These are phyloP conservation scores for Cranoglanis bouderius DNA, from an alignment of 2,113 vertebrate genomes.

Conservation along the genomic window DNA sequence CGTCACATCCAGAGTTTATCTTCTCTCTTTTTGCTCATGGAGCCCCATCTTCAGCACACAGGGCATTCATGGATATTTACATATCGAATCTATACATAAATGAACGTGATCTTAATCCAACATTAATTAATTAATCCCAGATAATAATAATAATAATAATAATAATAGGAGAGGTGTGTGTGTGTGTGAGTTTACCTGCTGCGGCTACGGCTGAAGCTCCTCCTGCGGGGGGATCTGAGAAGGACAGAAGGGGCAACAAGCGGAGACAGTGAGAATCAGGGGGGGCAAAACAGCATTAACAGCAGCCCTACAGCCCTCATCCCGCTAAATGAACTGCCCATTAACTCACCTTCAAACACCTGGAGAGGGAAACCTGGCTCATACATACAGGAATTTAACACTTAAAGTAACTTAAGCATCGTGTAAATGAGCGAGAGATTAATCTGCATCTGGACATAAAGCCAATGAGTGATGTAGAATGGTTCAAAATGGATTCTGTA, in stretches of 20 bases:
- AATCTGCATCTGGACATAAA: slow-evolving; percentile 18
- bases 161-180: background rate
- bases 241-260: slow-evolving; percentile 42
- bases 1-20: too few relatives aligned
- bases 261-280: slow-evolving; percentile 23
- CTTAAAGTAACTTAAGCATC: background rate
- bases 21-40: too few relatives aligned
- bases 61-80: too few relatives aligned
- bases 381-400: background rate
- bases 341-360: slow-evolving; percentile 28
- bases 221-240: slow-evolving; percentile 94
- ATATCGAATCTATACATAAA: background rate
- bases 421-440: background rate
- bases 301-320: slow-evolving; percentile 31
- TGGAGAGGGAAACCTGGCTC: background rate
- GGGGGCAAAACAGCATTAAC: slow-evolving; percentile 18
- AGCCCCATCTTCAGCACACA: too few relatives aligned
- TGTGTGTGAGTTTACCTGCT: slow-evolving; percentile 83
- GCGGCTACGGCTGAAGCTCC: slow-evolving; percentile 96
- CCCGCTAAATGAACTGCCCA: slow-evolving; percentile 22
- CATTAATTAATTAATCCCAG: background rate
- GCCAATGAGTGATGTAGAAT: slow-evolving; percentile 19
- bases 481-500: slow-evolving; percentile 19
- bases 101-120: background rate
- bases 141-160: background rate